Evolutionary conservation across 2,113 vertebrate species (phyloP), one percentile per base, ranked within the genome.

Genomic region (Arenaria interpres): DNA sequence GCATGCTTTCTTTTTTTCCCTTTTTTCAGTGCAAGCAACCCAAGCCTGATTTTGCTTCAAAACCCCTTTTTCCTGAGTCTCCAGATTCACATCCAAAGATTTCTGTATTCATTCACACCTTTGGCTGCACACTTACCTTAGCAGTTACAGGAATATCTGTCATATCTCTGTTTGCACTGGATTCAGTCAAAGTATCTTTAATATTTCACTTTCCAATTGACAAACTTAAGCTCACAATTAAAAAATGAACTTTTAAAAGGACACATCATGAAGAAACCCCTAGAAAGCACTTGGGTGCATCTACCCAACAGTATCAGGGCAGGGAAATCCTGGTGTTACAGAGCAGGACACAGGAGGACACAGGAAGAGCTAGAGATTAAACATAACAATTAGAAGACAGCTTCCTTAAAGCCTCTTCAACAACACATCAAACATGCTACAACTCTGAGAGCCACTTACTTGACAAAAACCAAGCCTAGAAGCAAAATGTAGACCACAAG

Each of bases 211-310:
- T 39, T n/a, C 35, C 24, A 28, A 20, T 4, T 16, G 4, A 33
- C 4, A 75, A 46, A 28, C 14, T 22, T 14, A 13, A 6, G 2
- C 7, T 56, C 39, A 30, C 11, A 28, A 60, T 9, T 30, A 72
- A n/a, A 4, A 37, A 0, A 21, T 1, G 7, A 71, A 8, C 17
- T 4, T 85, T 41, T 25, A 19, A 45, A 78, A 10, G 6, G 15
- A 30, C 0, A 0, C 8, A 6, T 3, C 18, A 21, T 0, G 1
- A 32, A 50, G 18, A 90, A 88, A 11, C 5, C 25, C 23, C 30
- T 13, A 33, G 39, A 78, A 81, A 91, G 19, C 20, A 16, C 16
- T 12, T 43, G 3, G 14, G 21, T 62, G 3, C 27, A 57, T 6
- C 64, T 16, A 62, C 5, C 3, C 41, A 73, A 0, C 1, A 2